Evolutionary conservation across 2,797 vertebrate genomes (phyloP).

Genomic region (Coracias cyanogaster): DNA sequence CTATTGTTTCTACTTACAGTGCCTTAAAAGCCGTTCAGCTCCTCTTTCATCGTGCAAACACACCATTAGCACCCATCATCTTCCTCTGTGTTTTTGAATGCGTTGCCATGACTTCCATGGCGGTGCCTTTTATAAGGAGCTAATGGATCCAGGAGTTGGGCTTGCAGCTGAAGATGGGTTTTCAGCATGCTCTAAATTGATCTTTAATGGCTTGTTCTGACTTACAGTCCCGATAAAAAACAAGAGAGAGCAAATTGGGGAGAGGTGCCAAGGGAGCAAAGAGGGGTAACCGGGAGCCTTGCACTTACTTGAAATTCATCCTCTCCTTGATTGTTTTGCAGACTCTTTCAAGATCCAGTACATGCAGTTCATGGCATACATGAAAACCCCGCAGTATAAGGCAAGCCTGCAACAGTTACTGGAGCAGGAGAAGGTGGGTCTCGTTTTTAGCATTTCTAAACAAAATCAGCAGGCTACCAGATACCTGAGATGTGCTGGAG

Average conservation of each 20-base stretch:
- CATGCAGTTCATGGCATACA: constrained; percentile 95
- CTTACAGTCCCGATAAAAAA: not conserved
- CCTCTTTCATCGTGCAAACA: not conserved
- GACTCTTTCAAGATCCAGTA: constrained; percentile 98
- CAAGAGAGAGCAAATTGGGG: not conserved
- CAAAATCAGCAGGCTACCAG: not conserved
- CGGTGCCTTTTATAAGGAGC: not conserved
- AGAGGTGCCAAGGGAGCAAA: not conserved
- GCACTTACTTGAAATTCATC: not conserved
- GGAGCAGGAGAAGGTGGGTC: constrained; percentile 93
- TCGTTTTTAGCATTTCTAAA: not conserved
- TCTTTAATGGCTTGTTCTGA: not conserved
- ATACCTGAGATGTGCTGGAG: not conserved
- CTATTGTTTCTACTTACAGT: not conserved
- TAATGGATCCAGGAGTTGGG: not conserved
- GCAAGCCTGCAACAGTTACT: constrained; percentile 93
- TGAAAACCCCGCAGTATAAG: constrained; percentile 96
- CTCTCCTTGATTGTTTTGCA: constrained; percentile 57
- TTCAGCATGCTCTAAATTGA: not conserved
- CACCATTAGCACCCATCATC: not conserved
- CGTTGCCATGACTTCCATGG: not conserved
- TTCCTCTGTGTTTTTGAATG: not conserved
- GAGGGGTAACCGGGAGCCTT: not conserved
- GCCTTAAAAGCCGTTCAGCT: not conserved
- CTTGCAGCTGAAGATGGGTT: not conserved